Base-by-base conservation (phyloP, 1,140 invertebrate species). In the Cyclina sinensis region DNA sequence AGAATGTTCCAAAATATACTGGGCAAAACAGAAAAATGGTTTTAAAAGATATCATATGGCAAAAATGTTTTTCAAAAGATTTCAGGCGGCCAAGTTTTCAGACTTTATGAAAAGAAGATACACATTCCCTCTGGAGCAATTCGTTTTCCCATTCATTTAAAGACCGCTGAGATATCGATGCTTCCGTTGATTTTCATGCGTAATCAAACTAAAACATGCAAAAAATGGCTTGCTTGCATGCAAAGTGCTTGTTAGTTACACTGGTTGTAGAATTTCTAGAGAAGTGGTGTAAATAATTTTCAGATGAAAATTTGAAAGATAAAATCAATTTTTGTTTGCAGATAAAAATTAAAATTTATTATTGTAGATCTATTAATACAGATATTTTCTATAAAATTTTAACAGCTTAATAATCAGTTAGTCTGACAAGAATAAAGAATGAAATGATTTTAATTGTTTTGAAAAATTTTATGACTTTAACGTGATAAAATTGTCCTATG, bases 161-260 rank as follows among this genome's bases (percentile, higher is more conserved):
- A 70, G 65, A 7, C 5, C 5, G 43, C 43, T 4, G 43, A 43
- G 65, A 70, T 39, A 27, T n/a, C 37, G 35, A 70, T 70, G 65
- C 65, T 70, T 27, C 18, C 2, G 32, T 32, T 37, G 65, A 70
- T 70, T 70, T 70, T 39, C 65, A 70, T 70, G 65, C 65, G 35
- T 70, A 70, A 70, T 70, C 65, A 70, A 70, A 39, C 65, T 37
- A 70, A 27, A 70, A 70, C 32, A 37, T 35, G 35, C 65, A 37
- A 70, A 27, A 70, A 39, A 70, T 70, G 0, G 65, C 65, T 37
- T n/a, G 35, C 7, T 18, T 5, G 65, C 65, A 70, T 37, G 65
- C 65, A 37, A 70, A 4, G 1, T 70, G 30, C 65, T 30, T 35
- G 18, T 35, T 37, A 37, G 3, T 70, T n/a, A 24, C 32, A 35